Conservation (phyloP, 2,113 vertebrate species). For the Chitala chitala region DNA sequence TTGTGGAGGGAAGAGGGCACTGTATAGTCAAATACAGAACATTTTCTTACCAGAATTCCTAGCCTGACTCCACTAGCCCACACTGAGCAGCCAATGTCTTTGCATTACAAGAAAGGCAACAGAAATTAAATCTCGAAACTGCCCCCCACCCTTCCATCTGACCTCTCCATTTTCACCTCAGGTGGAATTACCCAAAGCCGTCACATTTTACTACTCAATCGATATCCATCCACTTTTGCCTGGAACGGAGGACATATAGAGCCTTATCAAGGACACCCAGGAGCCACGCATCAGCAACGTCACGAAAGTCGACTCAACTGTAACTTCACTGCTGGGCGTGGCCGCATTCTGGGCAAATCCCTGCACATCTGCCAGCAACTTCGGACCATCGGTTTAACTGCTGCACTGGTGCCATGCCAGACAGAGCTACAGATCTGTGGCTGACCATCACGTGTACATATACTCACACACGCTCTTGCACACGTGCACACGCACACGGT, state of each 20-base stretch:
- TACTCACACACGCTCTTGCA: too few relatives aligned
- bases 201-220: neutral
- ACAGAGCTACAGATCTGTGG: neutral
- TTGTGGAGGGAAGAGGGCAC: too few relatives aligned
- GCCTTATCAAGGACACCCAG: neutral
- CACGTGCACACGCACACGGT: too few relatives aligned
- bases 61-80: too few relatives aligned
- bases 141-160: neutral
- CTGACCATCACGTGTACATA: too few relatives aligned
- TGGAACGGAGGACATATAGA: neutral
- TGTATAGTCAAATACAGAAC: too few relatives aligned
- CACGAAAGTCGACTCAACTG: neutral
- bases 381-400: neutral
- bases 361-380: neutral
- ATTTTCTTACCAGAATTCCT: too few relatives aligned
- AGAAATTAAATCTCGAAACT: neutral
- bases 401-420: neutral
- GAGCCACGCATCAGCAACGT: neutral
- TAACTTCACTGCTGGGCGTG: neutral
- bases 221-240: neutral
- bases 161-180: neutral
- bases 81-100: too few relatives aligned
- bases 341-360: neutral
- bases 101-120: too few relatives aligned
- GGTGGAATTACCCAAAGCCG: neutral